Evolutionary conservation across 37 sponge, comb jelly and placozoan genomes (phyloP).

Genomic region (Halisarca cf. caerulea): DNA sequence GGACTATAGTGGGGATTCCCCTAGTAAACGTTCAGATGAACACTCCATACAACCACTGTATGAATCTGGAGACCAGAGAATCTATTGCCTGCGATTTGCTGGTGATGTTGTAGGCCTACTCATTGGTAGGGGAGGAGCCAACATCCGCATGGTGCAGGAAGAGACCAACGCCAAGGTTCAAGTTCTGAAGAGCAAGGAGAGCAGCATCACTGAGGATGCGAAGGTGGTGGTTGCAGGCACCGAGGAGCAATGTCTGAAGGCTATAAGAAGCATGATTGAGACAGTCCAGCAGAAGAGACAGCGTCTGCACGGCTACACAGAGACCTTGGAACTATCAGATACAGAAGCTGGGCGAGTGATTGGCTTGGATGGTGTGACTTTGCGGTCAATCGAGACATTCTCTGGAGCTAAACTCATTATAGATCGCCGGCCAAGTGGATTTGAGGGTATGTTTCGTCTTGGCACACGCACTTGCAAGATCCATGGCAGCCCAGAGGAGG

Average conservation of each 20-base stretch:
- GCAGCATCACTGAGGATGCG: background rate
- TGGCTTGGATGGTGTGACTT: conserved; percentile 32
- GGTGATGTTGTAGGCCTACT: conserved; percentile 70
- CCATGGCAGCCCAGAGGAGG: conserved; percentile 28
- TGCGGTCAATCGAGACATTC: conserved; percentile 17
- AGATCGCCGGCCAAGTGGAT: conserved; percentile 2
- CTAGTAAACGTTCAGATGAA: too few relatives aligned
- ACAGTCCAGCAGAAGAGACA: conserved; percentile 17
- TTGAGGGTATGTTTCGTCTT: background rate
- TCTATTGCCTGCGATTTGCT: conserved; percentile 34
- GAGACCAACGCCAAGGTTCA: conserved; percentile 60
- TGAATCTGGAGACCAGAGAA: background rate
- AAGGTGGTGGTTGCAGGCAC: conserved; percentile 36
- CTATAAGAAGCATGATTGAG: conserved; percentile 20
- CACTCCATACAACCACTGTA: background rate
- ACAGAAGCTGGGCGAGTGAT: conserved; percentile 30
- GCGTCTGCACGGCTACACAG: conserved; percentile 14
- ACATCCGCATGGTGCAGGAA: conserved; percentile 54
- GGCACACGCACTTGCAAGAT: conserved; percentile 27
- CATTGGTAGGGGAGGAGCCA: conserved; percentile 79
- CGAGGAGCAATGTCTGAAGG: conserved; percentile 47
- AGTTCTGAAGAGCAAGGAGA: conserved; percentile 21
- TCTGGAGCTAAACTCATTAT: conserved; percentile 38
- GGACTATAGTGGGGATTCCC: too few relatives aligned
- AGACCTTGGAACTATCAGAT: conserved; percentile 31